Conservation (phyloP, 2,113 vertebrate species). For the Otolemur garnettii region DNA sequence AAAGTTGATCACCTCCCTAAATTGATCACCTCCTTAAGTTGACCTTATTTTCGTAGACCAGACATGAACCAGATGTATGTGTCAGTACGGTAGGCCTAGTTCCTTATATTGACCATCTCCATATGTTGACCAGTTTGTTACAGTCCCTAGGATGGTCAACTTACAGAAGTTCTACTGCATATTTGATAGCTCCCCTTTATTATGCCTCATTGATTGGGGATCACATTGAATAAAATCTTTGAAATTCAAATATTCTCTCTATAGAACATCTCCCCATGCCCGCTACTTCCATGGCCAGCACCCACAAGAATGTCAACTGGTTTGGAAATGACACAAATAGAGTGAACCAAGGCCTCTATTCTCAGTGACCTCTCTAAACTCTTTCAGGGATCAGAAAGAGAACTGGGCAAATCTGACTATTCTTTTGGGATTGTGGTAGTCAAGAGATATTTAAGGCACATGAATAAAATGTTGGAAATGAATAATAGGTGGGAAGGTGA, state of each 20-base stretch:
- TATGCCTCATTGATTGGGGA: constrained; percentile 8
- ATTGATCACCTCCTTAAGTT: no score
- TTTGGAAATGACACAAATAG: constrained; percentile 45
- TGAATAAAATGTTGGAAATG: constrained; percentile 63
- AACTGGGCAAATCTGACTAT: constrained; percentile 30
- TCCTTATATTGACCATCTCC: no score
- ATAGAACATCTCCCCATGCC: neutral
- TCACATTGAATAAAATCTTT: constrained; percentile 12
- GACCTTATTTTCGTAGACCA: no score
- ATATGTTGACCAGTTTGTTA: no score
- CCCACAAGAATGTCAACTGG: neutral
- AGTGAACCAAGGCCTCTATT: neutral
- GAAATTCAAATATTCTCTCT: neutral
- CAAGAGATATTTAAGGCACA: constrained; percentile 8
- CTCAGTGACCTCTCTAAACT: constrained; percentile 8
- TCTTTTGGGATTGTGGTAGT: constrained; percentile 17
- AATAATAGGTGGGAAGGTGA: constrained; percentile 50
- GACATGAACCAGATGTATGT: no score
- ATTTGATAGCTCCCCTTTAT: neutral
- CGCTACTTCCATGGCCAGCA: neutral
- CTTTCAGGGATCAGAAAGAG: constrained; percentile 67
- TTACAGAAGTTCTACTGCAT: neutral
- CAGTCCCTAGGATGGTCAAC: no score
- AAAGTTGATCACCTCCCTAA: no score
- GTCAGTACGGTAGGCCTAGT: no score